Percentiles rank a stretch among this genome's conserved stretches.
Evolutionary conservation across 1,140 invertebrate species (phyloP).

Genomic region (Leptinotarsa defecta): DNA sequence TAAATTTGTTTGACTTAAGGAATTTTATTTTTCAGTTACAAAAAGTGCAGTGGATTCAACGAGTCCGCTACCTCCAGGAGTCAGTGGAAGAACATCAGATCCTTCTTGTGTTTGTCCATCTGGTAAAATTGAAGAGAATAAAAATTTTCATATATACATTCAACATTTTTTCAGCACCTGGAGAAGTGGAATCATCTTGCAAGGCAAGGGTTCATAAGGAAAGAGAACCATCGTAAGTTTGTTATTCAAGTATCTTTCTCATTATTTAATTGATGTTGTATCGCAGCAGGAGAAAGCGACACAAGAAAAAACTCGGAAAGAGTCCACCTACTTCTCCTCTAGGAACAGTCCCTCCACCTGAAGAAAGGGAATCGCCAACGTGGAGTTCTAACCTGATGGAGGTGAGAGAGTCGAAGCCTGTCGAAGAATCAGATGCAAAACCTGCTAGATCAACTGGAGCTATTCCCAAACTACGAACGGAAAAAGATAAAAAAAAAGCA

Average conservation of each 20-base stretch:
- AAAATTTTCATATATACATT: not conserved
- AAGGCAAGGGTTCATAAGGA: slow-evolving; percentile 20
- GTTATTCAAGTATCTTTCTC: not conserved
- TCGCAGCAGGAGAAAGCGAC: slow-evolving; percentile 25
- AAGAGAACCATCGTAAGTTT: not conserved
- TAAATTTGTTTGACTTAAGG: no score
- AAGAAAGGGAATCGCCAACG: slow-evolving; percentile 44
- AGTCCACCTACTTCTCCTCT: slow-evolving; percentile 35
- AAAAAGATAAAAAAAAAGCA: not conserved
- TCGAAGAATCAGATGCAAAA: not conserved
- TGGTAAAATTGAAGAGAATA: not conserved
- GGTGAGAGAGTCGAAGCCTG: slow-evolving; percentile 29
- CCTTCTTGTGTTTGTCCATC: slow-evolving; percentile 24
- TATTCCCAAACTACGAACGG: slow-evolving; percentile 15
- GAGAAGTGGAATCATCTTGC: slow-evolving; percentile 30
- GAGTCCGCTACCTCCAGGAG: slow-evolving; percentile 12
- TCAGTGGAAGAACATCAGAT: slow-evolving; percentile 11
- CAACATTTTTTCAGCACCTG: slow-evolving; percentile 24
- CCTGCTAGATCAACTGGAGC: slow-evolving; percentile 11
- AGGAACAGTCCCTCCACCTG: slow-evolving; percentile 27
- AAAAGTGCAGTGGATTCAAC: slow-evolving; percentile 37
- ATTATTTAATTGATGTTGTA: not conserved
- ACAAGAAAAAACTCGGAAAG: slow-evolving; percentile 31
- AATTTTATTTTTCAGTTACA: slow-evolving; percentile 26
- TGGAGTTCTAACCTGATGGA: slow-evolving; percentile 54